phyloP scores from a whole-genome alignment of 2,797 vertebrate genomes.

The Limnodromus scolopaceus region DNA sequence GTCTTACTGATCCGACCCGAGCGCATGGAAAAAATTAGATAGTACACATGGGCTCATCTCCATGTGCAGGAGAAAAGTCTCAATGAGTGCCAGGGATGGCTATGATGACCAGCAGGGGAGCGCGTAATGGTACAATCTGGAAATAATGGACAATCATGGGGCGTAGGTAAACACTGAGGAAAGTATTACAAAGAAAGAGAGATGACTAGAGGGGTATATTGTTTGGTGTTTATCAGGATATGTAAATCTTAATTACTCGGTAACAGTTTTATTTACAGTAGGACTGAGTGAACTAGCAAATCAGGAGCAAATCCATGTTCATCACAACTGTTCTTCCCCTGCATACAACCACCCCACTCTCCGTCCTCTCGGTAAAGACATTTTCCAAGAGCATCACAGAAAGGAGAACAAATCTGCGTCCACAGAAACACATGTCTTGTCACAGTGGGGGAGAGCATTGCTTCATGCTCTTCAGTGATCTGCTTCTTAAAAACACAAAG shows the following conservation, averaged over 20 bases:
- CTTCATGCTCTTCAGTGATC: neutral
- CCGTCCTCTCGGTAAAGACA: neutral
- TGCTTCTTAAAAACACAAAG: neutral
- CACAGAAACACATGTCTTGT: neutral
- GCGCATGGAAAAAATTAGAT: neutral
- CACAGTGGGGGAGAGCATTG: neutral
- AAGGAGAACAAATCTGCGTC: neutral
- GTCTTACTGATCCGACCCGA: neutral
- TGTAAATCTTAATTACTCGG: neutral
- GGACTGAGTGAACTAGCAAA: neutral
- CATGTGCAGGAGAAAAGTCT: neutral
- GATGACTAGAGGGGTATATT: neutral
- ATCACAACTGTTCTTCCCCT: neutral
- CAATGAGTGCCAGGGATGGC: neutral
- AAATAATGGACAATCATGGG: neutral
- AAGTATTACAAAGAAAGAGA: neutral
- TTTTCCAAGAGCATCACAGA: neutral
- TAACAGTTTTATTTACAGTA: neutral
- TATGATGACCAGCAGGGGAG: neutral
- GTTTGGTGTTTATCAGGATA: neutral
- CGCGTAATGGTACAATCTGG: neutral
- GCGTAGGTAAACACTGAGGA: neutral
- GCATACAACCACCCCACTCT: neutral
- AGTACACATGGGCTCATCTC: neutral
- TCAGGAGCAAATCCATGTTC: neutral